A percentile compares a stretch with the other conserved stretches of the same genome.
Evolutionary conservation across 2,888 invertebrate genomes (phyloP).

Genomic region (Scelioninae gen. 2): DNA sequence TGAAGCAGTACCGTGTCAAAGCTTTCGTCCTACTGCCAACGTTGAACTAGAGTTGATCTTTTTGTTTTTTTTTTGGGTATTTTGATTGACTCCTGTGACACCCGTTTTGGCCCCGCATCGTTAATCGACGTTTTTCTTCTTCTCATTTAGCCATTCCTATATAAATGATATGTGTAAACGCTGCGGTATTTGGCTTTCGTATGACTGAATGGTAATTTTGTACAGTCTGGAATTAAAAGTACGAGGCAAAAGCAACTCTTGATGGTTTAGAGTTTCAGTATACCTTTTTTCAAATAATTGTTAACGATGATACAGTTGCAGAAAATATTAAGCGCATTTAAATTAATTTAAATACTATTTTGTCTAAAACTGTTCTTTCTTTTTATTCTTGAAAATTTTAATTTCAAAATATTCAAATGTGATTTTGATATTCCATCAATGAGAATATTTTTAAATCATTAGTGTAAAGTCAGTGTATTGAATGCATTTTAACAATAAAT

Average conservation of each 20-base stretch:
- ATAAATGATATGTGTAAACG: constrained; percentile 31
- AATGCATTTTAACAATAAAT: too few relatives aligned
- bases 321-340: too few relatives aligned
- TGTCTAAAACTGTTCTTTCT: too few relatives aligned
- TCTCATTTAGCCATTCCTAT: constrained; percentile 21
- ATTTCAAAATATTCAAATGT: too few relatives aligned
- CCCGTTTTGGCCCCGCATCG: constrained; percentile 30
- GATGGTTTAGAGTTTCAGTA: constrained; percentile 11
- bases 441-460: too few relatives aligned
- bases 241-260: neutral
- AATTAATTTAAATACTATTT: too few relatives aligned
- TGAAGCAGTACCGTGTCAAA: constrained; percentile 47
- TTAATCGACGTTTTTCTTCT: constrained; percentile 38
- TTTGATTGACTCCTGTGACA: constrained; percentile 28
- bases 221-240: constrained; percentile 43
- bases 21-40: constrained; percentile 47
- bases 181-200: constrained; percentile 44
- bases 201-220: constrained; percentile 38
- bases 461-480: too few relatives aligned
- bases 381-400: too few relatives aligned
- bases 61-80: constrained; percentile 30
- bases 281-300: neutral
- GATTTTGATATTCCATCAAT: too few relatives aligned
- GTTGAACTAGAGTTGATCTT: constrained; percentile 32
- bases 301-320: neutral